A percentile compares a stretch with the other conserved stretches of the same genome.
phyloP scores from a whole-genome alignment of 35 echinoderm and acorn worm species.

The Ptychodera flava region DNA sequence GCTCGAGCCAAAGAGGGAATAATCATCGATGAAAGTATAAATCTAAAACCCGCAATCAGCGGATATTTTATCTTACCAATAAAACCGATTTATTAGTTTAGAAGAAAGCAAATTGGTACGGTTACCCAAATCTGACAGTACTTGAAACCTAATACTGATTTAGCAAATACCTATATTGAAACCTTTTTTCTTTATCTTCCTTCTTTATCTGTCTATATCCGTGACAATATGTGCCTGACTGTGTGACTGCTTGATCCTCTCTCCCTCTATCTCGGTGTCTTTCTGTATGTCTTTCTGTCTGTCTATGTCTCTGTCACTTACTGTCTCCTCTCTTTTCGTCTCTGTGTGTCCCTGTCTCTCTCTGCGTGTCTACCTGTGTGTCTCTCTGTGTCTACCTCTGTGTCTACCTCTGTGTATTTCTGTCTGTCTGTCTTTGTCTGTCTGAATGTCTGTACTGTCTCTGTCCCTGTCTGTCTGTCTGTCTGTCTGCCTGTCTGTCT shows the following conservation, averaged over 20 bases:
- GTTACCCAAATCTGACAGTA: too few relatives aligned
- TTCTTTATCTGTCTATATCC: not conserved
- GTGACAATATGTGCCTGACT: not conserved
- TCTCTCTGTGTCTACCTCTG: not conserved
- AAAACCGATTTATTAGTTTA: too few relatives aligned
- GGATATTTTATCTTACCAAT: too few relatives aligned
- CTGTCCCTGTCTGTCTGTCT: not conserved
- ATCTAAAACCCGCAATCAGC: too few relatives aligned
- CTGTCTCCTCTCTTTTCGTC: not conserved
- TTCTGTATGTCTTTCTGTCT: not conserved
- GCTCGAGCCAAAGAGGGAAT: too few relatives aligned
- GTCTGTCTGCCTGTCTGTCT: not conserved
- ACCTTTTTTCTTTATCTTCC: too few relatives aligned
- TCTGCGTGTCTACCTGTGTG: not conserved
- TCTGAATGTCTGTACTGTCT: not conserved
- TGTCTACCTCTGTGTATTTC: not conserved
- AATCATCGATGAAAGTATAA: too few relatives aligned
- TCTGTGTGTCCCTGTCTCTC: not conserved
- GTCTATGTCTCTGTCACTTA: not conserved
- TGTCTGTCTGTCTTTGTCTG: not conserved
- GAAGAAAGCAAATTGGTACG: too few relatives aligned
- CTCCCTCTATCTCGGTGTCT: not conserved
- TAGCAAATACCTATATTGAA: too few relatives aligned
- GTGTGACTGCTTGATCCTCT: not conserved
- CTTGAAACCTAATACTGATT: too few relatives aligned